A percentile compares a stretch with the other conserved stretches of the same genome.
phyloP scores from a whole-genome alignment of 2,888 invertebrate species.

The Maniola hyperantus region DNA sequence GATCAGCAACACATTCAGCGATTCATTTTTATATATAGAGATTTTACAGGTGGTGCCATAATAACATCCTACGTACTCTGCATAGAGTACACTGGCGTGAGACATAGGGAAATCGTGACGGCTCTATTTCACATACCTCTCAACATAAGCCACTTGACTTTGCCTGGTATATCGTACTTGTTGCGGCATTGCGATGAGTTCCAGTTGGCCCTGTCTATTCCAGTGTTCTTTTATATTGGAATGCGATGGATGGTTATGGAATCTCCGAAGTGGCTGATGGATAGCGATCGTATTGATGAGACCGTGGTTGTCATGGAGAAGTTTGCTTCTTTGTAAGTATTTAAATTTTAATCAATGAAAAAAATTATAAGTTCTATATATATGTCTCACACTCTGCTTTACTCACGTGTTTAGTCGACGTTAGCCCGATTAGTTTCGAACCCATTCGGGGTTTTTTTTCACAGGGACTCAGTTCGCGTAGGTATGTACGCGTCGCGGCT shows the following conservation, averaged over 20 bases:
- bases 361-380: too few relatives aligned
- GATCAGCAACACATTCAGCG: too few relatives aligned
- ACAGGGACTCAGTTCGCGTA: too few relatives aligned
- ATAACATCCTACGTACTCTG: slow-evolving; percentile 63
- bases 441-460: too few relatives aligned
- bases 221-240: slow-evolving; percentile 53
- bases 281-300: slow-evolving; percentile 51
- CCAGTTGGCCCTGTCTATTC: slow-evolving; percentile 61
- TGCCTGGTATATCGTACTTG: slow-evolving; percentile 62
- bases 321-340: slow-evolving; percentile 60
- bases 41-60: slow-evolving; percentile 54
- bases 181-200: slow-evolving; percentile 59
- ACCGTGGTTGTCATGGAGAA: slow-evolving; percentile 57
- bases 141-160: slow-evolving; percentile 58
- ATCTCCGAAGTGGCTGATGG: slow-evolving; percentile 71
- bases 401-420: too few relatives aligned
- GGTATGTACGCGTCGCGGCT: too few relatives aligned
- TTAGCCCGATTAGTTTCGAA: too few relatives aligned
- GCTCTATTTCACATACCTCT: slow-evolving; percentile 64
- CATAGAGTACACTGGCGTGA: slow-evolving; percentile 60
- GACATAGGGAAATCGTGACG: slow-evolving; percentile 59
- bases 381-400: too few relatives aligned
- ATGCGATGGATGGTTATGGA: slow-evolving; percentile 55
- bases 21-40: background rate
- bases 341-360: background rate